phyloP scores from a whole-genome alignment of 2,797 vertebrate genomes.

The Phaenicophaeus curvirostris region DNA sequence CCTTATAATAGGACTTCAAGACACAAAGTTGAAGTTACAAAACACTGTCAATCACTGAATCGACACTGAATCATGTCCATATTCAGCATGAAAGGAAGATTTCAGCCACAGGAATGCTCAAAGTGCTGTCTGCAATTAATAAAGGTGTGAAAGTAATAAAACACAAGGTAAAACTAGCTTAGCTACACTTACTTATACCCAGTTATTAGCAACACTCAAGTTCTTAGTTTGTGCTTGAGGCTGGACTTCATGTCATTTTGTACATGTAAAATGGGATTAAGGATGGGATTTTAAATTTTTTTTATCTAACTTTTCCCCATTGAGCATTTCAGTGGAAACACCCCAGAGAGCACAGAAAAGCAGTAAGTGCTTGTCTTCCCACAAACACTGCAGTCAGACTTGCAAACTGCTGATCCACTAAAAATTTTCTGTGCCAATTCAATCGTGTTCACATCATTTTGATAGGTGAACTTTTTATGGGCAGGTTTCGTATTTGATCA shows the following conservation, averaged over 20 bases:
- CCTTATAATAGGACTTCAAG: neutral
- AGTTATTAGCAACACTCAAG: neutral
- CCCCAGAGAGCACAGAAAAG: neutral
- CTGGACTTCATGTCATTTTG: neutral
- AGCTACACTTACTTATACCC: neutral
- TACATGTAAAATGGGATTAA: neutral
- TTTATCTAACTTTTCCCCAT: neutral
- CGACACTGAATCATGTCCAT: neutral
- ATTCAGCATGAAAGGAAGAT: neutral
- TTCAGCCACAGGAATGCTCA: neutral
- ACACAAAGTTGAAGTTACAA: neutral
- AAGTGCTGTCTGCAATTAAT: neutral
- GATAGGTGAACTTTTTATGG: neutral
- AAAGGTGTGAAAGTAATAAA: neutral
- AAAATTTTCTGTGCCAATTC: neutral
- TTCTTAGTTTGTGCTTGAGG: neutral
- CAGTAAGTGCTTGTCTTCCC: neutral
- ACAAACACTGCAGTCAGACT: neutral
- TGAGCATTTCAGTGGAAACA: neutral
- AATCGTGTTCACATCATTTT: neutral
- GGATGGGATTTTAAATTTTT: neutral
- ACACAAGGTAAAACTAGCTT: neutral
- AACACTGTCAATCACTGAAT: neutral
- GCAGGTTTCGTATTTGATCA: neutral
- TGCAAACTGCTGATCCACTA: neutral